Evolutionary conservation across 2,888 invertebrate genomes (phyloP).

Genomic region (Pterostichus niger): DNA sequence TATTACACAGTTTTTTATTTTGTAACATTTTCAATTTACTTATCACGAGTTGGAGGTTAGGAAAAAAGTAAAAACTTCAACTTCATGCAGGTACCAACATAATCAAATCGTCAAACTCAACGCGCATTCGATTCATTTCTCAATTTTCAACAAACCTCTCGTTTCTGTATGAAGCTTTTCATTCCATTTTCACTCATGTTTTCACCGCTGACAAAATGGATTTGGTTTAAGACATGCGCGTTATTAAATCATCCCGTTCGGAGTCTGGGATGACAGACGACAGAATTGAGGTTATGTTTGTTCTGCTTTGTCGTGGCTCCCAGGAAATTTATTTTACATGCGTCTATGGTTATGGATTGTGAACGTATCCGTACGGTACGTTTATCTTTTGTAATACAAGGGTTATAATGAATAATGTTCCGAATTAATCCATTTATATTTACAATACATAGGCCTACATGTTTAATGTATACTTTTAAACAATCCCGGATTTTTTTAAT

Average conservation of each 20-base stretch:
- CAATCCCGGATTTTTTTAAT: conserved; percentile 15
- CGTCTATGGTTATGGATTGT: conserved; percentile 14
- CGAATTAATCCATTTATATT: conserved; percentile 40
- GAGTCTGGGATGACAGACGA: conserved; percentile 1
- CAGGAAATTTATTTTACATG: conserved; percentile 49
- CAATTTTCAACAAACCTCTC: not conserved
- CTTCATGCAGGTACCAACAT: conserved; percentile 17
- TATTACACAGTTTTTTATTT: no score
- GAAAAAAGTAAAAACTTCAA: not conserved
- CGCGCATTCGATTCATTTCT: conserved; percentile 20
- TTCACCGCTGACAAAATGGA: conserved; percentile 51
- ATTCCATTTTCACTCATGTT: conserved; percentile 41
- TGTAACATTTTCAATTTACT: not conserved
- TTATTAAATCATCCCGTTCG: conserved; percentile 45
- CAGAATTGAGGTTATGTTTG: conserved; percentile 51
- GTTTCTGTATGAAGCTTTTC: conserved; percentile 35
- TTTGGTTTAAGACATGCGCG: conserved; percentile 50
- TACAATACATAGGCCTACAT: conserved; percentile 1
- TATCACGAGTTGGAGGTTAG: not conserved
- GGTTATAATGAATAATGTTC: conserved; percentile 30
- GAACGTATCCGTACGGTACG: not conserved
- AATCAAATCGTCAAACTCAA: conserved; percentile 12
- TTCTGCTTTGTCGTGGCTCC: conserved; percentile 12
- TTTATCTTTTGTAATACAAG: conserved; percentile 33
- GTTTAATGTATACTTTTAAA: not conserved